Base-by-base conservation (phyloP, 2,888 invertebrate species). In the Plebejus melissa region DNA sequence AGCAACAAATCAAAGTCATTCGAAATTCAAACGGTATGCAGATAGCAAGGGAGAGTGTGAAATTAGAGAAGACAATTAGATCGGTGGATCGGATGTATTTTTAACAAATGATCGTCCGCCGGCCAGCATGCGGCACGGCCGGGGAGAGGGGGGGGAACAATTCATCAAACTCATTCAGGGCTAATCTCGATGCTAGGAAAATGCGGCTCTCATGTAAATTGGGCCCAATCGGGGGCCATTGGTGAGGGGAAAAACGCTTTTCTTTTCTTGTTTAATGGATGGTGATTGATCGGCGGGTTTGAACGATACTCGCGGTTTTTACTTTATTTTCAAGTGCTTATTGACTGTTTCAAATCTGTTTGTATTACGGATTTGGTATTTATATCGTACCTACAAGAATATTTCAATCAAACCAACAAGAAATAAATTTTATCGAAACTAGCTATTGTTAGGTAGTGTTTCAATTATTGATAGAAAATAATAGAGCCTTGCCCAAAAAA, bases 191-290 rank as follows among this genome's bases (percentile, higher is more conserved):
- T 90, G 90, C 90, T 90, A 90, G 90, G 93, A 93, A 93, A 93
- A 93, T 92, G 92, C 91, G 92, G 91, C 93, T 93, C 93, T 93
- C 93, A 93, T 93, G 93, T 93, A 93, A 93, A 93, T 93, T 93
- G 92, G 91, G 86, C 90, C 90, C 90, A 92, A 90, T 91, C 87
- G 88, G 92, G 92, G 90, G 91, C 90, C 93, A 91, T 91, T 90
- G 90, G 90, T 85, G 87, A 88, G 91, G 91, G 90, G 75, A 75
- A 90, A 91, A 92, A 90, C 91, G 89, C 92, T 92, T 93, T 93
- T 93, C 93, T 93, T 91, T 91, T 90, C 92, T 88, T 89, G 88
- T 91, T 92, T 93, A 93, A 93, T 92, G 93, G 93, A 93, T 93
- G 93, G 93, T 93, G 93, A 93, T 93, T 91, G 93, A 93, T 93